Conservation (phyloP, 2,888 invertebrate genomes). For the Carabus problematicus region DNA sequence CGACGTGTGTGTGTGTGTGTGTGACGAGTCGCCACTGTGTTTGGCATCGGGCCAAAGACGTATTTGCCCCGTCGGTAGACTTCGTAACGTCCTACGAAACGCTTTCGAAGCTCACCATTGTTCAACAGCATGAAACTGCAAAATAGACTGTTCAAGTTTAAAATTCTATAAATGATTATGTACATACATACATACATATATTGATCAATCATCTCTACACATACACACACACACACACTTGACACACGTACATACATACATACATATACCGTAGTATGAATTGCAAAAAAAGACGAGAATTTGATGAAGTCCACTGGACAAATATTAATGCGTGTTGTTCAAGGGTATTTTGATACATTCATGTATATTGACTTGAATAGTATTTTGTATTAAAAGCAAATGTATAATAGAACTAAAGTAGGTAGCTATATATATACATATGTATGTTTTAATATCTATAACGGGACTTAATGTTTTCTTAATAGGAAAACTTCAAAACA, state of each 20-base stretch:
- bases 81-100: neutral
- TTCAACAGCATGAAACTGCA: slow-evolving; percentile 35
- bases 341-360: too few relatives aligned
- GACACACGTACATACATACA: neutral
- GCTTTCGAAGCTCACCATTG: slow-evolving; percentile 16
- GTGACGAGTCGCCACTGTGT: neutral
- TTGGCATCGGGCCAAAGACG: neutral
- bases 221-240: neutral
- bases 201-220: slow-evolving; percentile 13
- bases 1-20: neutral
- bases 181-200: slow-evolving; percentile 25
- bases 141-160: slow-evolving; percentile 35
- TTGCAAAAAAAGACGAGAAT: neutral
- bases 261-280: neutral
- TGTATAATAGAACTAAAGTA: too few relatives aligned
- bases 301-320: neutral
- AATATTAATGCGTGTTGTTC: too few relatives aligned
- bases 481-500: too few relatives aligned
- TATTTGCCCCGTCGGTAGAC: neutral
- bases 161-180: slow-evolving; percentile 29
- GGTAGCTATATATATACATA: too few relatives aligned
- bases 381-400: too few relatives aligned
- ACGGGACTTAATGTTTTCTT: too few relatives aligned
- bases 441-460: too few relatives aligned
- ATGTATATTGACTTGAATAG: too few relatives aligned